Evolutionary conservation across 2,113 vertebrate genomes (phyloP).

Genomic region (Saiga tatarica): DNA sequence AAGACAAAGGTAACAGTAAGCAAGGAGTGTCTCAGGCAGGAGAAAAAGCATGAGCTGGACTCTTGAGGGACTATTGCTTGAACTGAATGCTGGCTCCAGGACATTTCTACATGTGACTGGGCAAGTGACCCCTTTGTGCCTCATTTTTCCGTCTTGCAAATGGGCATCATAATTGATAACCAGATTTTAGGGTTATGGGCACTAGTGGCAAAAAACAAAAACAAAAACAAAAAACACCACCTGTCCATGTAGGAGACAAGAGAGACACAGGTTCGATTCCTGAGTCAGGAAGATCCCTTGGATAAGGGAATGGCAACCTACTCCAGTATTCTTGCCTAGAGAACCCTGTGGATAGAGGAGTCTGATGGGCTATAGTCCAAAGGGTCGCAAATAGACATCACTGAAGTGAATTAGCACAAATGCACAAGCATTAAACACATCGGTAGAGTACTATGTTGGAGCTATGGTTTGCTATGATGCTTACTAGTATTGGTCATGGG

Average conservation of each 20-base stretch:
- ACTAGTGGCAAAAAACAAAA: neutral
- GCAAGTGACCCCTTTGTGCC: neutral
- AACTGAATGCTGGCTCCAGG: neutral
- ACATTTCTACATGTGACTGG: neutral
- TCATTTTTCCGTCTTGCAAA: neutral
- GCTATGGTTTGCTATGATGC: neutral
- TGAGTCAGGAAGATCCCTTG: neutral
- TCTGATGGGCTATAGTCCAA: neutral
- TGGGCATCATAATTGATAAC: neutral
- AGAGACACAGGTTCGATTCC: neutral
- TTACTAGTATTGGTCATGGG: neutral
- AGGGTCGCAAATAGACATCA: neutral
- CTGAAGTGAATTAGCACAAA: neutral
- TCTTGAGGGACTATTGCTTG: neutral
- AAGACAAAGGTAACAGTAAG: neutral
- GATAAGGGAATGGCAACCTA: neutral
- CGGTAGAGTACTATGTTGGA: neutral
- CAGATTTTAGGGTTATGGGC: neutral
- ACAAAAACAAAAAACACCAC: accelerated
- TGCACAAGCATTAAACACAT: neutral
- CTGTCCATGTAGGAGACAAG: neutral
- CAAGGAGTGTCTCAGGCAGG: neutral
- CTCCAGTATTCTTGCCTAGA: neutral
- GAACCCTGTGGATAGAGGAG: neutral
- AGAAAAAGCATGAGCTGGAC: neutral